Evolutionary conservation across 2,113 vertebrate species (phyloP).

Genomic region (Osmerus eperlanus): DNA sequence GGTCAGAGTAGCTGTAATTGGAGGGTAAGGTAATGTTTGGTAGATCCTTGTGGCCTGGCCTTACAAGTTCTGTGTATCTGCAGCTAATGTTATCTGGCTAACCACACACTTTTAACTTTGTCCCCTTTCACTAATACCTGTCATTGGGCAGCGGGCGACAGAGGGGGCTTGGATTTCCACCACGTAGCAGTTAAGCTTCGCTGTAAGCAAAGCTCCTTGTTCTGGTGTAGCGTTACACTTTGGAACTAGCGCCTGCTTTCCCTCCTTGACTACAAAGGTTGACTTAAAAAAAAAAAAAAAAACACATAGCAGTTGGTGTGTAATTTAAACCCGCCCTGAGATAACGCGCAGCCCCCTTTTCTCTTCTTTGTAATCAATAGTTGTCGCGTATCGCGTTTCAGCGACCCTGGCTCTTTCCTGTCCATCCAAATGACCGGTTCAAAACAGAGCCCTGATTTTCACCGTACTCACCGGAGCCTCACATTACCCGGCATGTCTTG

Average conservation of each 20-base stretch:
- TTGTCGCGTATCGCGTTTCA: constrained; percentile 51
- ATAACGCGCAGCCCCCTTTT: constrained; percentile 43
- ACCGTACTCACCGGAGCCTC: constrained; percentile 34
- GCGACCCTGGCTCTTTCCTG: constrained; percentile 28
- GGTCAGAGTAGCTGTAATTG: constrained; percentile 21
- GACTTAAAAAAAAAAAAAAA: no score
- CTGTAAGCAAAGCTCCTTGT: constrained; percentile 40
- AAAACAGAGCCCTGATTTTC: constrained; percentile 33
- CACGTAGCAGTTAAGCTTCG: constrained; percentile 35
- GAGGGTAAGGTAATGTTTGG: constrained; percentile 16
- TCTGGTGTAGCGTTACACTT: constrained; percentile 46
- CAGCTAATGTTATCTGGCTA: constrained; percentile 18
- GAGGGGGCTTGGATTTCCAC: constrained; percentile 50
- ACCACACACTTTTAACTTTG: constrained; percentile 10
- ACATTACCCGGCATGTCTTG: constrained; percentile 29
- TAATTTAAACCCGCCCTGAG: constrained; percentile 42
- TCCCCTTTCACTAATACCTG: constrained; percentile 14
- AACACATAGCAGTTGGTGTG: constrained; percentile 44
- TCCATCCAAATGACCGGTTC: constrained; percentile 48
- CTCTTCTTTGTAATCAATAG: constrained; percentile 59
- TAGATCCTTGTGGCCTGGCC: constrained; percentile 1
- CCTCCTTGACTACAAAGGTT: constrained; percentile 39
- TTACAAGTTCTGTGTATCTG: constrained; percentile 1
- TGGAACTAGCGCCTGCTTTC: constrained; percentile 38
- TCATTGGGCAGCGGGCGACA: constrained; percentile 26